These are phyloP conservation scores for Oxytorus armatus DNA, from an alignment of 2,888 invertebrate species.

Conservation along the genomic window DNA sequence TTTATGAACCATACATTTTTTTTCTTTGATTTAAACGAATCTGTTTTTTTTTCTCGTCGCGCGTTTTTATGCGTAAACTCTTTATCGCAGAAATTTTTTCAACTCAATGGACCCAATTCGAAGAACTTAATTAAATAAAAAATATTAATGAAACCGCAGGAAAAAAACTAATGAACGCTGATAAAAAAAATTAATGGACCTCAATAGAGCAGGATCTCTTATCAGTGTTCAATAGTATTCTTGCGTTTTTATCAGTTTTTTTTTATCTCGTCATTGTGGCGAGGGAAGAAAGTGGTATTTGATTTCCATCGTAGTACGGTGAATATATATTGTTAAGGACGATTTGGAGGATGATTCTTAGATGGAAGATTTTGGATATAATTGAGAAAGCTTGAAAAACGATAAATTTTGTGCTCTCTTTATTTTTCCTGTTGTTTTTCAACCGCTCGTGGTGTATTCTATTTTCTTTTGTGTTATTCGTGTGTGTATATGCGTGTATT, in stretches of 20 bases:
- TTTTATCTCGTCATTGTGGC: neutral
- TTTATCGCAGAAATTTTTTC: constrained; percentile 2
- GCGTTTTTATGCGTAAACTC: constrained; percentile 5
- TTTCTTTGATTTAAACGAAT: neutral
- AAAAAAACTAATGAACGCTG: constrained; percentile 14
- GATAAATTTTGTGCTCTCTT: constrained; percentile 45
- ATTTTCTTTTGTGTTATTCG: constrained; percentile 72
- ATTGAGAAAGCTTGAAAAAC: constrained; percentile 54
- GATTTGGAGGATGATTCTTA: constrained; percentile 5
- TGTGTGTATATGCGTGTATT: constrained; percentile 72
- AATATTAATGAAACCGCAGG: neutral
- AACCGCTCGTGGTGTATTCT: constrained; percentile 59
- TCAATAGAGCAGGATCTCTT: neutral
- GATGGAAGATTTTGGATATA: constrained; percentile 12
- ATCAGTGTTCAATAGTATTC: neutral
- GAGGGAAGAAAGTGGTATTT: constrained; percentile 3
- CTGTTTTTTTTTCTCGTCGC: neutral
- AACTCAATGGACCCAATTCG: constrained; percentile 40
- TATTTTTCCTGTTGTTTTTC: constrained; percentile 36
- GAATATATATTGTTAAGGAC: neutral
- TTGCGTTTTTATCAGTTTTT: neutral
- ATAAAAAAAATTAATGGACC: neutral
- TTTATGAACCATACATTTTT: too few species aligned
- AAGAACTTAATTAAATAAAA: neutral
- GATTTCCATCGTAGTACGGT: neutral